Percentiles rank a stretch among this genome's conserved stretches.
Evolutionary conservation across 2,888 invertebrate genomes (phyloP).

Genomic region (Sminthurinus aureus): DNA sequence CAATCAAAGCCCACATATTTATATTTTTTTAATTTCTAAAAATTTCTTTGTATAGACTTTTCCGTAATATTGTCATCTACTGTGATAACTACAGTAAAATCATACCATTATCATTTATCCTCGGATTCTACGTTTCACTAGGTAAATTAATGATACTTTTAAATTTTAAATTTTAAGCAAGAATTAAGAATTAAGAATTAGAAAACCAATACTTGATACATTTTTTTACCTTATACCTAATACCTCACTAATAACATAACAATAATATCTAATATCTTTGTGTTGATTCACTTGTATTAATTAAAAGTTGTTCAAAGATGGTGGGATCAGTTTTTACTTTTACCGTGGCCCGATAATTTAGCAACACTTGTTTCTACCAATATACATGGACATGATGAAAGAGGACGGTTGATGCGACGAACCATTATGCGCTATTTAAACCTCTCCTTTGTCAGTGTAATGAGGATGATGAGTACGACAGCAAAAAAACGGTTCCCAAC

Average conservation of each 20-base stretch:
- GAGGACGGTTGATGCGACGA: slow-evolving; percentile 74
- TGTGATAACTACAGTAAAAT: slow-evolving; percentile 85
- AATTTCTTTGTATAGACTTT: slow-evolving; percentile 4
- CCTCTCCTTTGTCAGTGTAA: slow-evolving; percentile 82
- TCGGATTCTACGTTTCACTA: slow-evolving; percentile 91
- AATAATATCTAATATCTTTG: too few relatives aligned
- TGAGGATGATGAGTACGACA: slow-evolving; percentile 83
- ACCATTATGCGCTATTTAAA: slow-evolving; percentile 76
- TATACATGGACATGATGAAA: slow-evolving; percentile 82
- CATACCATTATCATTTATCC: slow-evolving; percentile 90
- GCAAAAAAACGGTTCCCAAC: slow-evolving; percentile 89
- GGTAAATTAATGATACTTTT: slow-evolving; percentile 77
- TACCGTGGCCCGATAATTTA: slow-evolving; percentile 86
- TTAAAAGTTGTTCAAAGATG: slow-evolving; percentile 45
- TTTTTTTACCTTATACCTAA: too few relatives aligned
- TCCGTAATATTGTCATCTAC: slow-evolving; percentile 65
- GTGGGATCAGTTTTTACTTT: slow-evolving; percentile 81
- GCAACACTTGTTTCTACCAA: slow-evolving; percentile 84
- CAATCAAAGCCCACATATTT: neutral
- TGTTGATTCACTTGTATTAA: neutral
- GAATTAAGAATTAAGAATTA: neutral
- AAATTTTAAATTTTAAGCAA: neutral
- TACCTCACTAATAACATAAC: too few relatives aligned
- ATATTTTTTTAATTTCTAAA: neutral
- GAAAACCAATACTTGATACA: neutral